Base-by-base conservation (phyloP, 2,113 vertebrate species). In the Bufo bufo region DNA sequence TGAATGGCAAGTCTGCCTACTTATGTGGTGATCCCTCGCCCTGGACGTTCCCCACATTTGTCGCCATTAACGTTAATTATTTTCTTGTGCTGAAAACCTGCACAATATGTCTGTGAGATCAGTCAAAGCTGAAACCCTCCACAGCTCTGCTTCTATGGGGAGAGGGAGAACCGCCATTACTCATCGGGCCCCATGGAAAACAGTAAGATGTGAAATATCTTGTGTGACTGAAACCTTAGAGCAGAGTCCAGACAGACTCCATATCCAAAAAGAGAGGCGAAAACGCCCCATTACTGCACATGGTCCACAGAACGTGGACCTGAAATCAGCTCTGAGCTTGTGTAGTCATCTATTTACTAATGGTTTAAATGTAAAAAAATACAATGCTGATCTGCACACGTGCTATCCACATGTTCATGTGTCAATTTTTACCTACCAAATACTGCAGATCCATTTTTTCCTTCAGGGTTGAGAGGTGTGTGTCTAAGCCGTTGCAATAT, bases 31-130 rank as follows among this genome's bases (percentile, higher is more conserved):
- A 33, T 33, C 33, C 33, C 33, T 33, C 33, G 33, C 33, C 14
- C 33, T 13, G 14, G 14, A 47, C 23, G 6, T 74, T 47, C 71
- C 49, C 43, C 33, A 66, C 81, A n/a, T 49, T 49, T 49, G 61
- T 45, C 12, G 4, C 81, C 5, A 69, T 69, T 83, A 69, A 12
- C n/a, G 11, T 45, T 65, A 65, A 23, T 84, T 74, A 84, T 84
- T 17, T 84, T n/a, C 50, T 54, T 14, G 82, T 71, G 82, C n/a
- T 84, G 82, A 84, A 84, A 84, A 72, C 49, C 43, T 6, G 6
- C n/a, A 74, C 66, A 54, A 74, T 84, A 17, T 4, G 33, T 84
- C 71, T 1, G 8, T 20, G n/a, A 58, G 33, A 56, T 74, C 66
- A 6, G 11, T 84, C 82, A 84, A n/a, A 63, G 59, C 80, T 82